phyloP scores from a whole-genome alignment of 2,113 vertebrate genomes.

The Anser brachyrhynchus region DNA sequence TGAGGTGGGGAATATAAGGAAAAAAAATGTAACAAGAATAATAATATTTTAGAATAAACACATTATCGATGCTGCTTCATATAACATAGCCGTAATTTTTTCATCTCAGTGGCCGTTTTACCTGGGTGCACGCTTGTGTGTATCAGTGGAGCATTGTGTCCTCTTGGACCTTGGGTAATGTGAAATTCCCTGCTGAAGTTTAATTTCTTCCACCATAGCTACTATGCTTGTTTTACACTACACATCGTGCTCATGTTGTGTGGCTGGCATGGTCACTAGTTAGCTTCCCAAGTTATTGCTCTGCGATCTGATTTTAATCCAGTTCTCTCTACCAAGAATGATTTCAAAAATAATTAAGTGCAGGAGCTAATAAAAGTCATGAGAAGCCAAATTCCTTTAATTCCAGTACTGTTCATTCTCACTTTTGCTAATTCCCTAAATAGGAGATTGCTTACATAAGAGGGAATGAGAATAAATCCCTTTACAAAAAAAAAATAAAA shows the following conservation, averaged over 20 bases:
- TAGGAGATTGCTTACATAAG: neutral
- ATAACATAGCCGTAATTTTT: neutral
- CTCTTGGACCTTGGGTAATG: neutral
- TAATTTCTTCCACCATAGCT: neutral
- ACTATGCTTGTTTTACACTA: neutral
- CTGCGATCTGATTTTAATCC: neutral
- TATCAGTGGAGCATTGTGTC: neutral
- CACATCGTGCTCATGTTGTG: neutral
- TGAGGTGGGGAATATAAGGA: neutral
- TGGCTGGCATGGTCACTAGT: neutral
- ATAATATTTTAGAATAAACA: neutral
- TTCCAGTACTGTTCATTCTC: neutral
- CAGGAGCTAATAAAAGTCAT: neutral
- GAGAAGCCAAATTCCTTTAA: neutral
- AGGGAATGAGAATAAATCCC: neutral
- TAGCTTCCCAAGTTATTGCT: neutral
- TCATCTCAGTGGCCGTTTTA: neutral
- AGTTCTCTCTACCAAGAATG: neutral
- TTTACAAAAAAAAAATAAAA: neutral
- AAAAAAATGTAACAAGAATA: neutral
- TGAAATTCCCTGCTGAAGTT: neutral
- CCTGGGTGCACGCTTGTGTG: neutral
- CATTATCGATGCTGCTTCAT: neutral
- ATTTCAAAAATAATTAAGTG: neutral
- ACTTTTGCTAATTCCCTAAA: neutral